Conservation (phyloP, 2,888 invertebrate genomes). For the Metellina segmentata region DNA sequence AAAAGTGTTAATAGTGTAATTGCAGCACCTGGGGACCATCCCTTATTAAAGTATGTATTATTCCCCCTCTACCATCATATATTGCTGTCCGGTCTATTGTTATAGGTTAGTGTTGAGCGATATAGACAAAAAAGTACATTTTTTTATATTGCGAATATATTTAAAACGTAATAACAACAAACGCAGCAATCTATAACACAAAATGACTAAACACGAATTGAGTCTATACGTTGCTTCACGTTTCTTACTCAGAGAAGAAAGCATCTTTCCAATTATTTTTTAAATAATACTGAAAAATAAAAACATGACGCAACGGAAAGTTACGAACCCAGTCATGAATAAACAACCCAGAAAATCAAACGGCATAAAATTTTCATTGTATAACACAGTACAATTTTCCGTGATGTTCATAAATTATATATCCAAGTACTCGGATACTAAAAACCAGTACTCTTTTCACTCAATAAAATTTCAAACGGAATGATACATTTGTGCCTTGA, state of each 20-base stretch:
- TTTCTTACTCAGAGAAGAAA: neutral
- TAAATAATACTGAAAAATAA: neutral
- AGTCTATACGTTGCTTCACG: neutral
- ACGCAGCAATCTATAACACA: too few relatives aligned
- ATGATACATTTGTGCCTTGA: neutral
- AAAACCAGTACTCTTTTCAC: slow-evolving; percentile 44
- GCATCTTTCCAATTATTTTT: neutral
- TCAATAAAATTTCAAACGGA: slow-evolving; percentile 43
- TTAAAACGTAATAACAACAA: too few relatives aligned
- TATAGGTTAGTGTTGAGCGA: too few relatives aligned
- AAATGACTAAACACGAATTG: too few relatives aligned
- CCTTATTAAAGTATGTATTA: too few relatives aligned
- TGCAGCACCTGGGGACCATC: too few relatives aligned
- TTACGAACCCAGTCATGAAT: neutral
- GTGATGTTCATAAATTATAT: slow-evolving; percentile 18
- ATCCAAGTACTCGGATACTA: slow-evolving; percentile 26
- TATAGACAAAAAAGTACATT: too few relatives aligned
- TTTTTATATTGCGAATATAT: too few relatives aligned
- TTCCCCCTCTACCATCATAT: too few relatives aligned
- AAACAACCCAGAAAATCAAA: neutral
- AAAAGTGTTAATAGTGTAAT: too few relatives aligned
- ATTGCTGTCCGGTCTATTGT: too few relatives aligned
- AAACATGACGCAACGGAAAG: neutral
- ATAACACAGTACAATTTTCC: neutral
- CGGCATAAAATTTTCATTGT: neutral